Conservation (phyloP, 2,888 invertebrate genomes). For the Pollenia griseotomentosa region DNA sequence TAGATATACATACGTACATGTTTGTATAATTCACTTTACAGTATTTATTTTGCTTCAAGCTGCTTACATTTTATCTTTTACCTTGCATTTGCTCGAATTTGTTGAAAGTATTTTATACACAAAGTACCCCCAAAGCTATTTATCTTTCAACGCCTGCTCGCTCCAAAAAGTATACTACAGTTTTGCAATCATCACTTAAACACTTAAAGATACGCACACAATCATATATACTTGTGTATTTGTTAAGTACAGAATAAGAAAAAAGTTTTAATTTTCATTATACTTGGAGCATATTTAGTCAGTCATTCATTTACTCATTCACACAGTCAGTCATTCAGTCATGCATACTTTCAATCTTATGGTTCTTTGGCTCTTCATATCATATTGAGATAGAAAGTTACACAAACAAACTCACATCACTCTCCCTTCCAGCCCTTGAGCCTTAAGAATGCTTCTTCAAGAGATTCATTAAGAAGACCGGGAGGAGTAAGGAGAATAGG, state of each 20-base stretch:
- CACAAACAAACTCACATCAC: not conserved
- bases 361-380: constrained; percentile 15
- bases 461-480: not conserved
- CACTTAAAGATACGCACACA: constrained; percentile 11
- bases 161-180: constrained; percentile 58
- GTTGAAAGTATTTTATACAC: constrained; percentile 5
- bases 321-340: constrained; percentile 11
- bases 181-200: constrained; percentile 47
- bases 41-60: constrained; percentile 60
- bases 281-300: constrained; percentile 35
- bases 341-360: constrained; percentile 20
- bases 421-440: constrained; percentile 1
- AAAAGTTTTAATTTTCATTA: constrained; percentile 60
- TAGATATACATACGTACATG: not conserved
- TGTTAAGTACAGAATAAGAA: not conserved
- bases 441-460: constrained; percentile 10
- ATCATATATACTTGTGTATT: not conserved
- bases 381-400: constrained; percentile 21
- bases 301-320: constrained; percentile 31
- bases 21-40: constrained; percentile 38
- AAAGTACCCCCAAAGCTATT: constrained; percentile 57
- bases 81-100: constrained; percentile 43
- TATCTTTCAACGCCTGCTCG: constrained; percentile 66
- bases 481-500: constrained; percentile 15
- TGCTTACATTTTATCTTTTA: constrained; percentile 62